A percentile compares a stretch with the other conserved stretches of the same genome.
phyloP scores from a whole-genome alignment of 2,113 vertebrate species.

The Elephantulus edwardii region DNA sequence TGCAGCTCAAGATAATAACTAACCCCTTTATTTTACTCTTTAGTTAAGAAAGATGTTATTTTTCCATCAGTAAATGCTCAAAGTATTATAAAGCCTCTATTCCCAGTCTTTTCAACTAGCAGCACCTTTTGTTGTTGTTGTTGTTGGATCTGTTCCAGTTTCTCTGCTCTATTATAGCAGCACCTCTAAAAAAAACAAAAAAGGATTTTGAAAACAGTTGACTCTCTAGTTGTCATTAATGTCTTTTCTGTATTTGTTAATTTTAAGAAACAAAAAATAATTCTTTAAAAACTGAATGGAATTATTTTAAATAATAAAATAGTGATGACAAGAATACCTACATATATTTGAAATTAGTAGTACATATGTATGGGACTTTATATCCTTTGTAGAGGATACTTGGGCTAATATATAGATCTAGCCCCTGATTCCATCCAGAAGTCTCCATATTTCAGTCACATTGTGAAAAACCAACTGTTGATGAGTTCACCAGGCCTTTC shows the following conservation, averaged over 20 bases:
- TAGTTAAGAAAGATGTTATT: not conserved
- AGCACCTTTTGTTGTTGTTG: not conserved
- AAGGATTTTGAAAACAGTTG: not conserved
- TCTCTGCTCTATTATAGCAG: too few species aligned
- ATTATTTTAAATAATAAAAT: conserved; percentile 7
- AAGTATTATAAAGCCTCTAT: not conserved
- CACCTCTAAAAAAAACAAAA: too few species aligned
- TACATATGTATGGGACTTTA: not conserved
- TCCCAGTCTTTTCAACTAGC: not conserved
- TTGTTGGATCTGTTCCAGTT: too few species aligned
- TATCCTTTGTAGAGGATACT: not conserved
- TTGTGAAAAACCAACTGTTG: not conserved
- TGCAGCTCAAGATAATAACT: too few species aligned
- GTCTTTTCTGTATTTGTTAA: not conserved
- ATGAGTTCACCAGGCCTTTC: not conserved
- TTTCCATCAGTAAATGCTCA: not conserved
- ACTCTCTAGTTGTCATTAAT: not conserved
- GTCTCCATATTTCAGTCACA: not conserved
- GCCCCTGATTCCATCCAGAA: not conserved
- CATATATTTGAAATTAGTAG: not conserved
- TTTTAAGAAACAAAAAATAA: conserved; percentile 1
- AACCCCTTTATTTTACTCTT: not conserved
- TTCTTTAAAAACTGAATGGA: not conserved
- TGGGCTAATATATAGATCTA: not conserved
- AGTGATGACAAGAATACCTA: not conserved